phyloP scores from a whole-genome alignment of 2,797 vertebrate species.

The Aldrovandia affinis region DNA sequence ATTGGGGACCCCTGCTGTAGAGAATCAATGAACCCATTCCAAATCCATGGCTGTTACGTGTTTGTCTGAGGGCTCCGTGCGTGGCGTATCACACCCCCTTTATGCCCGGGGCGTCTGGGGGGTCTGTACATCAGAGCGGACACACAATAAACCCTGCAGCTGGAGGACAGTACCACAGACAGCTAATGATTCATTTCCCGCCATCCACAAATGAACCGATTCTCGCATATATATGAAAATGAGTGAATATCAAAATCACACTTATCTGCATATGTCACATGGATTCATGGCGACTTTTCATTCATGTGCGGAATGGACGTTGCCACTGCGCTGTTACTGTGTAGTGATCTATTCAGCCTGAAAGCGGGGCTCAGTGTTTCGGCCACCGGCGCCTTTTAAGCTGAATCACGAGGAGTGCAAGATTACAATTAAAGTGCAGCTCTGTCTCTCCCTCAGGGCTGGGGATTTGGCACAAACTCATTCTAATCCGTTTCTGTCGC shows the following conservation, averaged over 20 bases:
- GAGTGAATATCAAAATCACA: neutral
- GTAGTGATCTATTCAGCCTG: neutral
- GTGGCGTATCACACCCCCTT: neutral
- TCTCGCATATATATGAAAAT: neutral
- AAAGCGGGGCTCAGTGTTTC: neutral
- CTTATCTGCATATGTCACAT: neutral
- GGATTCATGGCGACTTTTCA: neutral
- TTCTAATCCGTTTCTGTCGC: neutral
- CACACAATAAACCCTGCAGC: neutral
- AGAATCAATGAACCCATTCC: neutral
- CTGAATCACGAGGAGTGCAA: neutral
- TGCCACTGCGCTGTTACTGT: neutral
- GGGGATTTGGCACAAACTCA: constrained; percentile 7
- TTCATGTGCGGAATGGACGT: neutral
- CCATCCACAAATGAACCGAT: neutral
- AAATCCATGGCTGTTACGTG: neutral
- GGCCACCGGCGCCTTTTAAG: neutral
- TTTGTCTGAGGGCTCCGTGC: neutral
- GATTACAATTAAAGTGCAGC: constrained; percentile 15
- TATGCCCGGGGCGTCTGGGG: neutral
- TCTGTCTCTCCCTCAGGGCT: neutral
- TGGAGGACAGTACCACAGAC: neutral
- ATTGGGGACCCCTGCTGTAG: no score
- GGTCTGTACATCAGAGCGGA: neutral
- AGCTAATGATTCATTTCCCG: neutral